Evolutionary conservation across 2,113 vertebrate species (phyloP), one percentile per base, ranked within the genome.

Genomic region (Scolopax mira): DNA sequence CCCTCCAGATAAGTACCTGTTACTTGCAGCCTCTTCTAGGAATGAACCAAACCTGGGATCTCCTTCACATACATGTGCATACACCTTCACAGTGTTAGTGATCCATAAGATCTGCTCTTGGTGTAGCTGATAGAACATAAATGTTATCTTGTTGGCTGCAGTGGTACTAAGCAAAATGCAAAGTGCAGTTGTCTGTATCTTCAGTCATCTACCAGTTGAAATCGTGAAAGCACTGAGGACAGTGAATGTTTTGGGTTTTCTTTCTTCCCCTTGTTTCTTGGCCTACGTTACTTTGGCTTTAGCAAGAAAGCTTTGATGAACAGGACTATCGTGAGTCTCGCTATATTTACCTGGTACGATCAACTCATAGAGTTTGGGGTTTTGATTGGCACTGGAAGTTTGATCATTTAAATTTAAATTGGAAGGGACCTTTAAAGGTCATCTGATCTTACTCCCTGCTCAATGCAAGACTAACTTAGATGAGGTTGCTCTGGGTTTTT

Each of bases 191-290:
- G 13, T 77, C 15, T 49, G 10, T 58, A 19, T 46, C 57, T 90
- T 31, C n/a, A 85, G 33, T n/a, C 13, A 6, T 19, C 1, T 3
- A 46, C 11, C 1, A 6, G 3, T 1, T 61, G 41, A 60, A 60
- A 33, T 3, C n/a, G 11, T 37, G 25, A 52, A 89, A 87, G 27
- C n/a, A 51, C 7, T 4, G 33, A 48, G 81, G n/a, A 15, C n/a
- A 49, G 33, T 51, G 49, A 48, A 30, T 39, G 11, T 41, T 77
- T 77, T 73, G 35, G 11, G 7, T 6, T 90, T 90, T 77, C 18
- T 69, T 51, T 11, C 18, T 12, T 85, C 14, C 6, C 11, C 18
- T 54, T 58, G 13, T 69, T 62, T 66, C n/a, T 74, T 79, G 15
- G 51, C 35, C 27, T 82, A 4, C 1, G 2, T 60, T 24, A 65